A percentile compares a stretch with the other conserved stretches of the same genome.
Conservation (phyloP, 1,140 invertebrate species). For the Drosophila triauraria region DNA sequence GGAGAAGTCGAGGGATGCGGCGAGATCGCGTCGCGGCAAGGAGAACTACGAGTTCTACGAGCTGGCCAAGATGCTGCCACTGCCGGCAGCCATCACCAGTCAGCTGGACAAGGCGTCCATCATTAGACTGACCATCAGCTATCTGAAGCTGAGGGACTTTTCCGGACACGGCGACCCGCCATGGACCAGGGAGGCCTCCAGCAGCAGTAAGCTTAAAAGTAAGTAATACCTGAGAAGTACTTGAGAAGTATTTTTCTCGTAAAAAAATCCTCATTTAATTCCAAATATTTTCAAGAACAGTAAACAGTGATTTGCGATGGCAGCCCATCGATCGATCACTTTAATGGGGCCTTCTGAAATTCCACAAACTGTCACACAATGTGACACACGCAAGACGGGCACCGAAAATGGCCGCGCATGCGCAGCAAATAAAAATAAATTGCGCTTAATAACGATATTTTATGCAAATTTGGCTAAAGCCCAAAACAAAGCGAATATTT, state of each 20-base stretch:
- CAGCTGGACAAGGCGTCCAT: conserved; percentile 99
- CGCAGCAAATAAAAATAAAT: conserved; percentile 78
- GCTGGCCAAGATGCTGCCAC: conserved; percentile 98
- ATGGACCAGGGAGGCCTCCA: conserved; percentile 93
- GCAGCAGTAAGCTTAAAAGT: conserved; percentile 95
- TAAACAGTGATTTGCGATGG: conserved; percentile 16
- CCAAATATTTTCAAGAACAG: conserved; percentile 16
- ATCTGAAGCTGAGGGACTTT: conserved; percentile 98
- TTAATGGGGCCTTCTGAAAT: conserved; percentile 55
- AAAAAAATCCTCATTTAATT: not conserved
- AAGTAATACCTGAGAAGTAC: conserved; percentile 72
- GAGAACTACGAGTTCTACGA: conserved; percentile 99
- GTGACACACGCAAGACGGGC: conserved; percentile 12
- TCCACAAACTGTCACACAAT: conserved; percentile 32
- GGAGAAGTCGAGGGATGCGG: conserved; percentile 98
- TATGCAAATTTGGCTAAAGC: conserved; percentile 67
- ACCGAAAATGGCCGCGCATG: conserved; percentile 75
- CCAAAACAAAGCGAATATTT: conserved; percentile 42
- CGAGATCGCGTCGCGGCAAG: conserved; percentile 96
- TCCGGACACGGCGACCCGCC: conserved; percentile 97
- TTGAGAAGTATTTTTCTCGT: not conserved
- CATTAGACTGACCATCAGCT: conserved; percentile 98
- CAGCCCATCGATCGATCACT: conserved; percentile 28
- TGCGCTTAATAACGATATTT: conserved; percentile 75
- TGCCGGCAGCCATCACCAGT: conserved; percentile 98